These are phyloP conservation scores for Brenthis ino DNA, from an alignment of 2,888 invertebrate genomes.

Conservation along the genomic window DNA sequence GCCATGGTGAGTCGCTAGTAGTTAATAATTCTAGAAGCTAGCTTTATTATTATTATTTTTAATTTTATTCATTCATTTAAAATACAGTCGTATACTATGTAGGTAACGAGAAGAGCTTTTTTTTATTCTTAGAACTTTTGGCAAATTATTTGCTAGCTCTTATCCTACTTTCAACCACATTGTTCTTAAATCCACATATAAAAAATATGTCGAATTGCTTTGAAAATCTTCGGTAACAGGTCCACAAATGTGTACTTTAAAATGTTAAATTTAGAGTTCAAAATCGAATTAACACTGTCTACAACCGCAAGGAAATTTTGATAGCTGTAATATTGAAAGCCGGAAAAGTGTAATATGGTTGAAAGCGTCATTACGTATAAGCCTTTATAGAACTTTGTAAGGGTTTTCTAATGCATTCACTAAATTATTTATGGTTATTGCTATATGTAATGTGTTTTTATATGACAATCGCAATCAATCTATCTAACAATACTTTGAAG, in stretches of 20 bases:
- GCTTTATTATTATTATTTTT: too few relatives aligned
- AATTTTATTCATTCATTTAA: too few relatives aligned
- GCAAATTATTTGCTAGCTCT: not conserved
- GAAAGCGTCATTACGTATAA: constrained; percentile 22
- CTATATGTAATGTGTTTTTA: too few relatives aligned
- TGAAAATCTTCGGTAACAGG: not conserved
- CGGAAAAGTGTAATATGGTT: constrained; percentile 16
- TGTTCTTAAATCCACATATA: constrained; percentile 14
- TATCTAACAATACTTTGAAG: too few relatives aligned
- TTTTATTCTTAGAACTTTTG: not conserved
- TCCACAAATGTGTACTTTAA: constrained; percentile 12
- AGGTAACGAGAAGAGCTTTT: too few relatives aligned
- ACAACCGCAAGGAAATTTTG: constrained; percentile 11
- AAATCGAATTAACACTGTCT: constrained; percentile 2
- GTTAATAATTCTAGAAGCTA: too few relatives aligned
- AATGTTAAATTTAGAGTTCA: not conserved
- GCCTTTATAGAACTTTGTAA: constrained; percentile 15
- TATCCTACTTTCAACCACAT: constrained; percentile 4
- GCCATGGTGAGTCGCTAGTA: too few relatives aligned
- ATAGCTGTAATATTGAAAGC: constrained; percentile 25
- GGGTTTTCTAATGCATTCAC: constrained; percentile 7
- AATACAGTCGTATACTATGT: too few relatives aligned
- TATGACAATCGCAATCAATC: too few relatives aligned
- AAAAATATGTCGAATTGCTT: constrained; percentile 20
- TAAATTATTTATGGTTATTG: not conserved